These are phyloP conservation scores for Pheosia gnoma DNA, from an alignment of 2,888 invertebrate genomes.

Conservation along the genomic window DNA sequence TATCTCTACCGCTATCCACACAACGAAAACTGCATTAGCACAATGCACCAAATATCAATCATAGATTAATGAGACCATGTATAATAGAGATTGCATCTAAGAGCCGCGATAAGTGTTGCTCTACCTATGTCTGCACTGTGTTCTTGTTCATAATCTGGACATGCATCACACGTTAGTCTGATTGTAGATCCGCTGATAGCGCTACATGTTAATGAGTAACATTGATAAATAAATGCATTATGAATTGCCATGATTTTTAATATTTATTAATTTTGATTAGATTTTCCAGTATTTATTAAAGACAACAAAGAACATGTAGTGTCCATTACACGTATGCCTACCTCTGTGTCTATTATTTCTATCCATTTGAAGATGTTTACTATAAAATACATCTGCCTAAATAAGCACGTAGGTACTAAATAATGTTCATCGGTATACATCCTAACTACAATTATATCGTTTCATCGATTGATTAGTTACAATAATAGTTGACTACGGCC, in stretches of 20 bases:
- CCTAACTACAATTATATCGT: no score
- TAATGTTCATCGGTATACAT: no score
- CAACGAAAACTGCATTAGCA: background rate
- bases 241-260: background rate
- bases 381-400: no score
- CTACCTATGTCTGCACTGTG: background rate
- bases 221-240: background rate
- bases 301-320: no score
- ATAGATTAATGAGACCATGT: background rate
- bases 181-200: background rate
- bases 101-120: slow-evolving; percentile 1
- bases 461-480: no score
- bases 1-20: background rate
- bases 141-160: background rate
- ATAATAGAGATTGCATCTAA: background rate
- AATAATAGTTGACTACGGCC: no score
- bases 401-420: no score
- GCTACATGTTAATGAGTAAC: slow-evolving; percentile 5
- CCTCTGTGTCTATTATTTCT: no score
- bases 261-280: background rate
- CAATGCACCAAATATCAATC: background rate
- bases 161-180: background rate
- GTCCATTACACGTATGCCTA: no score
- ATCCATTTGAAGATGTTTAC: no score
- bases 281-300: background rate